Evolutionary conservation across 2,113 vertebrate genomes (phyloP).

Genomic region (Paramormyrops kingsleyae): DNA sequence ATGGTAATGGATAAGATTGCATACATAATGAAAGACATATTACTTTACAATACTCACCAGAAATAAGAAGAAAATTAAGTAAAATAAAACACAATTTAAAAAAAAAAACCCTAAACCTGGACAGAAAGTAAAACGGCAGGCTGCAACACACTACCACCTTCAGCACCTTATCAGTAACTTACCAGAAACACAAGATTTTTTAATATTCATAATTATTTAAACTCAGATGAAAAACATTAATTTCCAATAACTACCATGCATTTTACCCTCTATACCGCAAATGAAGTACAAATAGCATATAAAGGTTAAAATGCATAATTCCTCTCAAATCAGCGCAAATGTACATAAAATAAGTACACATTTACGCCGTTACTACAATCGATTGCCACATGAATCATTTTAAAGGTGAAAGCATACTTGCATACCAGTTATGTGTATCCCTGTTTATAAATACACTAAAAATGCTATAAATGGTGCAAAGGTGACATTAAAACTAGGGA

Average conservation of each 20-base stretch:
- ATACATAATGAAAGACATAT: not conserved
- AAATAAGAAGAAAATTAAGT: not conserved
- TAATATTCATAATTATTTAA: not conserved
- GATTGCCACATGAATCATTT: too few relatives aligned
- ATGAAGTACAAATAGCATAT: too few relatives aligned
- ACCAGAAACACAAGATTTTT: not conserved
- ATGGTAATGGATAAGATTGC: not conserved
- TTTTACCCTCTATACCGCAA: too few relatives aligned
- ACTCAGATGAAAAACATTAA: not conserved
- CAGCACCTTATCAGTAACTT: not conserved
- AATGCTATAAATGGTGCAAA: too few relatives aligned
- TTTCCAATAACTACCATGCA: not conserved
- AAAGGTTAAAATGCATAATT: too few relatives aligned
- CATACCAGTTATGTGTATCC: too few relatives aligned
- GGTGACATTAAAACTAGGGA: too few relatives aligned
- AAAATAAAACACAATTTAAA: not conserved
- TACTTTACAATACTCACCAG: not conserved
- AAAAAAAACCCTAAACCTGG: not conserved
- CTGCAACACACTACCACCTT: not conserved
- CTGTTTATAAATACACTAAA: too few relatives aligned
- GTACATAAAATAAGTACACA: too few relatives aligned
- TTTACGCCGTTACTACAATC: too few relatives aligned
- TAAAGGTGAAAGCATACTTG: too few relatives aligned
- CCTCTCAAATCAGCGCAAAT: too few relatives aligned
- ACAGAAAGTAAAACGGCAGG: not conserved